Evolutionary conservation across 2,888 invertebrate genomes (phyloP).

Genomic region (Drosophila lacicola): DNA sequence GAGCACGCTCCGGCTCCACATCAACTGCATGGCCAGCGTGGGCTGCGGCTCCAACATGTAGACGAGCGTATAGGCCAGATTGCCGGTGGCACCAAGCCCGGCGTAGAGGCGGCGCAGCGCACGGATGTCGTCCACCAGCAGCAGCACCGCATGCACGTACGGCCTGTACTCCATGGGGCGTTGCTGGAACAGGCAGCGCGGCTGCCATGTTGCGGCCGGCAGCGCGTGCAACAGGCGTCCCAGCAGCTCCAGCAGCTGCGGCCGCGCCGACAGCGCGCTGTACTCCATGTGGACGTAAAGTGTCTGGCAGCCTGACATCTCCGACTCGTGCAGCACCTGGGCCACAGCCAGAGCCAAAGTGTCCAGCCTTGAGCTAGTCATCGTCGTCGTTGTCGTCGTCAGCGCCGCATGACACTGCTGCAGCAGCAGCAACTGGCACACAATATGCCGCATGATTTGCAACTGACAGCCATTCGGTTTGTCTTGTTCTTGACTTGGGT

Average conservation of each 20-base stretch:
- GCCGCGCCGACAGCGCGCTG: constrained; percentile 8
- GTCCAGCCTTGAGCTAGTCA: neutral
- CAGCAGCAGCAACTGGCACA: neutral
- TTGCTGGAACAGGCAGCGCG: constrained; percentile 30
- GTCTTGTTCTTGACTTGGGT: neutral
- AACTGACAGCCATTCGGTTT: constrained; percentile 20
- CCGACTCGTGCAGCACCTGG: constrained; percentile 54
- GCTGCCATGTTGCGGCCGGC: constrained; percentile 6
- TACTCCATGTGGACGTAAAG: constrained; percentile 53
- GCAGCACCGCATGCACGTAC: constrained; percentile 54
- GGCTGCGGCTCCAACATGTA: constrained; percentile 57
- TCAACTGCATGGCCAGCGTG: constrained; percentile 43
- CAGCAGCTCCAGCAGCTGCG: constrained; percentile 40
- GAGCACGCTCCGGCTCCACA: constrained; percentile 68
- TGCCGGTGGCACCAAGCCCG: constrained; percentile 51
- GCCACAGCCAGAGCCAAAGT: constrained; percentile 30
- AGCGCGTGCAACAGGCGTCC: constrained; percentile 30
- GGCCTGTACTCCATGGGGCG: constrained; percentile 50
- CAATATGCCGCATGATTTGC: constrained; percentile 25
- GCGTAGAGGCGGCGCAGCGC: constrained; percentile 49
- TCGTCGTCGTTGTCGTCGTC: neutral
- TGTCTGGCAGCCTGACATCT: constrained; percentile 50
- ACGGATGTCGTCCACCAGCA: constrained; percentile 60
- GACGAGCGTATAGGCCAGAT: constrained; percentile 64
- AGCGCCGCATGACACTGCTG: constrained; percentile 11